Base-by-base conservation (phyloP, 2,888 invertebrate species). In the Sceliomorpha sp. region DNA sequence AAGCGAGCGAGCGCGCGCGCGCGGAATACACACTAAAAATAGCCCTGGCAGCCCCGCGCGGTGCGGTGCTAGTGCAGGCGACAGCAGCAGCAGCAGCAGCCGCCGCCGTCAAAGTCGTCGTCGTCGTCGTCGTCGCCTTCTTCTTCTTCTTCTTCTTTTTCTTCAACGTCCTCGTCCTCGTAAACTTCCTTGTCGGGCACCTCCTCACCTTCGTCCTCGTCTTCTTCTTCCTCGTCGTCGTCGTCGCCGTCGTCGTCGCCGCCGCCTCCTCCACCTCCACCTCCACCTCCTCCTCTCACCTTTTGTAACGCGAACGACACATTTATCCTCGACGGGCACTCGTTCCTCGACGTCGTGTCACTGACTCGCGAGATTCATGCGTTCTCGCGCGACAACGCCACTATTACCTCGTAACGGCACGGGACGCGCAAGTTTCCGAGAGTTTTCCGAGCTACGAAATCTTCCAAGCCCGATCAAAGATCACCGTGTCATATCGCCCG, bases 261-360 rank as follows among this genome's bases (percentile, higher is more conserved):
- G 31, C 44, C 70, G 51, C 45, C 62, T 64, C 50, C 70, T 55
- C 63, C 62, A 55, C 62, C 59, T 71, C 71, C 73, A 74, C 73
- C 70, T 48, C 63, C 55, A 44, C 20, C 42, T 9, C 29, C 7
- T 7, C 29, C 29, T 66, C 62, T 78, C 74, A 79, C 80, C 78
- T 81, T 82, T 83, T 81, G 76, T 81, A 82, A 74, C 83, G 79
- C 73, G 83, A 80, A 74, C 83, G 83, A 82, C 80, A 82, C 83
- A 83, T 83, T 83, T 81, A 82, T 76, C 20, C 20, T 4, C 20
- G 3, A 20, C 5, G 3, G 3, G 5, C 20, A 5, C 20, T 29
- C 8, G 8, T 8, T 29, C 8, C 27, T 29, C 27, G 8, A 1
- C 27, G 27, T 29, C 24, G 24, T 20, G 20, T 20, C 20, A 20